Percentiles rank a stretch among this genome's conserved stretches.
Evolutionary conservation across 2,888 invertebrate species (phyloP).

Genomic region (Euclidia mi): DNA sequence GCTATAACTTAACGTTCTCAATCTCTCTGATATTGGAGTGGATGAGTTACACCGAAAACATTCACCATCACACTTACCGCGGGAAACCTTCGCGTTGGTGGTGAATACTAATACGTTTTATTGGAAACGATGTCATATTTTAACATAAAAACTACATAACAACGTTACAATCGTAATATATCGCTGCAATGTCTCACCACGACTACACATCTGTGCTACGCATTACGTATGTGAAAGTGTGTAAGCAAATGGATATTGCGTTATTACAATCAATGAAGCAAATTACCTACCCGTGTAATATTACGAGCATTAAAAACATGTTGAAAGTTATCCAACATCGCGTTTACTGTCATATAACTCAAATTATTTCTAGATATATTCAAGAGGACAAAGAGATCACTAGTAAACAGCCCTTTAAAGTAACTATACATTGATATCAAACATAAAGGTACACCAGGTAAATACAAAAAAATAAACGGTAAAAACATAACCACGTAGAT

Average conservation of each 20-base stretch:
- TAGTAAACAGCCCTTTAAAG: not conserved
- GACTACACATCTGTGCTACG: conserved; percentile 9
- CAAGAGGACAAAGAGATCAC: not conserved
- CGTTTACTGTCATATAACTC: no score
- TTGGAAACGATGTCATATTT: conserved; percentile 66
- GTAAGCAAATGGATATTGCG: not conserved
- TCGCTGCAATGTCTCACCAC: conserved; percentile 10
- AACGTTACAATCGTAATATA: conserved; percentile 41
- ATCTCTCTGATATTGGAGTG: conserved; percentile 85
- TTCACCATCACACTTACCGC: conserved; percentile 67
- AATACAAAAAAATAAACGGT: conserved; percentile 70
- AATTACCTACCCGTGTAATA: no score
- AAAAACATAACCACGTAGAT: conserved; percentile 82
- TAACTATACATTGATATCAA: conserved; percentile 27
- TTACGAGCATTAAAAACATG: no score
- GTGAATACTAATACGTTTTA: conserved; percentile 76
- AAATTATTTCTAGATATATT: no score
- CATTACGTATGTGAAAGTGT: conserved; percentile 6
- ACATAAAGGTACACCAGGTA: conserved; percentile 47
- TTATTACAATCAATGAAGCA: not conserved
- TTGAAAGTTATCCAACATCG: not conserved
- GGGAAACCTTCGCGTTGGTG: conserved; percentile 61
- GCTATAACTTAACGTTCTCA: conserved; percentile 84
- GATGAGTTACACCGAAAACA: conserved; percentile 83
- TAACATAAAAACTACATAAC: conserved; percentile 60